Base-by-base conservation (phyloP, 2,888 invertebrate genomes). In the Apocheima hispidaria region DNA sequence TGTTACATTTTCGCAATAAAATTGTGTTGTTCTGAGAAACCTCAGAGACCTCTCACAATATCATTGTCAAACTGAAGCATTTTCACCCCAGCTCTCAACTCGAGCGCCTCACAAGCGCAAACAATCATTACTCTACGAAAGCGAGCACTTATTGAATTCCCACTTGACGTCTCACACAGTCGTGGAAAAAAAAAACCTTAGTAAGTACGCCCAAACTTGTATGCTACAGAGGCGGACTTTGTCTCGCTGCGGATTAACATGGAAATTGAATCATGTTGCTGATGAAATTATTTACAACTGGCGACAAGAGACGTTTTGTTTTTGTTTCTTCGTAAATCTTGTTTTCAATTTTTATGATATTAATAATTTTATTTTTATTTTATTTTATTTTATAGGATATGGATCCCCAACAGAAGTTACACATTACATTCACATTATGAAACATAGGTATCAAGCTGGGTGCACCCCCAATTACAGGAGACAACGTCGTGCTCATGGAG, bases 261-360 rank as follows among this genome's bases (percentile, higher is more conserved):
- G 85, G 81, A 86, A 87, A 88, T 87, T 84, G 84, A 88, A 88
- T 88, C 86, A 84, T 79, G 78, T 78, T 74, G 77, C 77, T 75
- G 71, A 68, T 10, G 26, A 59, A 20, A 18, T 40, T 40, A 12
- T 52, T 52, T 30, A 52, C 14, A 36, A 21, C 49, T 14, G 7
- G 20, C 28, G 52, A 20, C 28, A n/a, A 14, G n/a, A n/a, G n/a
- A n/a, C n/a, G n/a, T n/a, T n/a, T n/a, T n/a, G n/a, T n/a, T n/a
- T n/a, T n/a, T n/a, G n/a, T n/a, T n/a, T n/a, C n/a, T n/a, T n/a
- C n/a, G n/a, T n/a, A n/a, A n/a, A n/a, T n/a, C n/a, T n/a, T n/a
- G n/a, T n/a, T n/a, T n/a, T n/a, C n/a, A n/a, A n/a, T n/a, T n/a
- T n/a, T n/a, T n/a, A n/a, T n/a, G n/a, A n/a, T n/a, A n/a, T n/a